These are phyloP conservation scores for Ficedula albicollis DNA, from an alignment of 2,797 vertebrate species.

Conservation along the genomic window DNA sequence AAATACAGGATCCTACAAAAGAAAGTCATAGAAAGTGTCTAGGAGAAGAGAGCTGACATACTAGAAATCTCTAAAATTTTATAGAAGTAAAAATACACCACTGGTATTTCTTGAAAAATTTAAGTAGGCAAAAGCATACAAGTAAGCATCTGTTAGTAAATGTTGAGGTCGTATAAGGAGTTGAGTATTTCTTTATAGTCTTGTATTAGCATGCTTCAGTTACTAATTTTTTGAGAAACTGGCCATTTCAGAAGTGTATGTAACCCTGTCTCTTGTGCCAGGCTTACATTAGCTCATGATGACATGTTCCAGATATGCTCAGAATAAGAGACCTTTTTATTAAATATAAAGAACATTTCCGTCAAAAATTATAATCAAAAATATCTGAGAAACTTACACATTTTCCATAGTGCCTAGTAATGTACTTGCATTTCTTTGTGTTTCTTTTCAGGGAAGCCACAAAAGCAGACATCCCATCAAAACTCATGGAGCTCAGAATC, in stretches of 20 bases:
- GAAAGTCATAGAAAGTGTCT: not conserved
- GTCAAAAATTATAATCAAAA: not conserved
- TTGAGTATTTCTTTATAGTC: not conserved
- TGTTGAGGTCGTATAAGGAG: not conserved
- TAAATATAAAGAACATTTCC: not conserved
- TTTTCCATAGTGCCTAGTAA: not conserved
- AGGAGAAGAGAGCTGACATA: not conserved
- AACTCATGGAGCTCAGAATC: conserved; percentile 95
- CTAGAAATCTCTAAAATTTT: not conserved
- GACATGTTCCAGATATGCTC: not conserved
- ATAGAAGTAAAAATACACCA: not conserved
- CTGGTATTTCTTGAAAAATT: not conserved
- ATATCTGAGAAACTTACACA: not conserved
- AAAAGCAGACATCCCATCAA: conserved; percentile 95
- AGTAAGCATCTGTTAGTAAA: not conserved
- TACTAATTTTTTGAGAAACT: not conserved
- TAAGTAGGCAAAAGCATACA: not conserved
- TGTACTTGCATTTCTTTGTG: not conserved
- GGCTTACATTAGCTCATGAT: not conserved
- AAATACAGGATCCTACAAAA: no score
- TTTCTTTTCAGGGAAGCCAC: conserved; percentile 85
- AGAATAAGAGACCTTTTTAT: not conserved
- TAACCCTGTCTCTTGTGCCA: not conserved
- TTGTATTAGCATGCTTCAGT: not conserved
- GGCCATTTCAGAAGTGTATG: not conserved